Evolutionary conservation across 23 tunicate genomes (phyloP).

Genomic region (Trididemnum clinides): DNA sequence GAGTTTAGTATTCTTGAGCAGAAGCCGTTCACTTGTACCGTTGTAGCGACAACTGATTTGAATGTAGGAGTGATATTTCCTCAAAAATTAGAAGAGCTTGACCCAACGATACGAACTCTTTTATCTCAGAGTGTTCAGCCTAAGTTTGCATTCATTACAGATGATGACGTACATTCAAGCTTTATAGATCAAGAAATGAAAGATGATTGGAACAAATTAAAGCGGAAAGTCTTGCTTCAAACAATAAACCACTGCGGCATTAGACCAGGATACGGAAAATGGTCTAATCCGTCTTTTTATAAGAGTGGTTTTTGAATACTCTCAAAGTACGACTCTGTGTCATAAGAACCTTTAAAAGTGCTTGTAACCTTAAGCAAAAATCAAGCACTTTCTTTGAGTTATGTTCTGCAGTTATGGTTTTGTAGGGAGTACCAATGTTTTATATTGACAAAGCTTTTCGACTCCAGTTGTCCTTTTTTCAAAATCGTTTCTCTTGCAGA

Average conservation of each 20-base stretch:
- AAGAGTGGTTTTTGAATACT: background rate
- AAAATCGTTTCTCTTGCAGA: too few relatives aligned
- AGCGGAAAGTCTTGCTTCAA: conserved; percentile 69
- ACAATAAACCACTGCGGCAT: conserved; percentile 90
- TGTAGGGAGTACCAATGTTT: too few relatives aligned
- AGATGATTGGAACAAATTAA: conserved; percentile 73
- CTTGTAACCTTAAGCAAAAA: too few relatives aligned
- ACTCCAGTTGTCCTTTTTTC: too few relatives aligned
- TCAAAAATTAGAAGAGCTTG: conserved; percentile 52
- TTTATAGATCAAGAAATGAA: conserved; percentile 84
- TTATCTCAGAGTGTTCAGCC: conserved; percentile 68
- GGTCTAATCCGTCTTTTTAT: conserved; percentile 45
- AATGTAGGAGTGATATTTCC: conserved; percentile 61
- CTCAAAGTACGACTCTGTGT: too few relatives aligned
- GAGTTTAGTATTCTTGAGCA: conserved; percentile 71
- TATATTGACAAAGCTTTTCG: too few relatives aligned
- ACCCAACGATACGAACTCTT: conserved; percentile 73
- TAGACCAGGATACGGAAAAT: conserved; percentile 86
- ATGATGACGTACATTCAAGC: conserved; percentile 74
- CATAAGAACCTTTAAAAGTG: too few relatives aligned
- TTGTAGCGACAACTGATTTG: conserved; percentile 52
- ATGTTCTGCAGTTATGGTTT: too few relatives aligned
- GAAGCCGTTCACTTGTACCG: conserved; percentile 57
- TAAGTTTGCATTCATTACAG: conserved; percentile 66
- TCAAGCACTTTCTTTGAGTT: too few relatives aligned